Conservation (phyloP, 2,888 invertebrate species). For the Druceiella hillmani region DNA sequence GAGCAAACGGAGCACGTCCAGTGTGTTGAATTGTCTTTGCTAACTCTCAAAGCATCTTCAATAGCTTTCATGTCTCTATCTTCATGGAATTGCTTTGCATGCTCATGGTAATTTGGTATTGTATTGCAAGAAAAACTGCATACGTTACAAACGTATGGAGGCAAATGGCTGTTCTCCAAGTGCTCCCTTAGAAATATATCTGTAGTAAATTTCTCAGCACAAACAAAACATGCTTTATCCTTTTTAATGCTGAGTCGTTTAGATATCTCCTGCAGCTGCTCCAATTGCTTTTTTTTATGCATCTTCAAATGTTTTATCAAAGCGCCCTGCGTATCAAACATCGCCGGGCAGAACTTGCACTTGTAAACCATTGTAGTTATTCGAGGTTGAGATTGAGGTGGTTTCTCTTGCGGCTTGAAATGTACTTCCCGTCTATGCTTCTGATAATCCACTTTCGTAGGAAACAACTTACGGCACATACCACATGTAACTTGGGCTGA, state of each 20-base stretch:
- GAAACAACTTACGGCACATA: too few relatives aligned
- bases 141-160: conserved; percentile 40
- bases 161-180: conserved; percentile 41
- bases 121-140: too few relatives aligned
- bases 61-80: too few relatives aligned
- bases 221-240: conserved; percentile 41
- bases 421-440: too few relatives aligned
- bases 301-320: conserved; percentile 41
- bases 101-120: too few relatives aligned
- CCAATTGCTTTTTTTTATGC: conserved; percentile 45
- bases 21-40: too few relatives aligned
- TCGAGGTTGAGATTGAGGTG: too few relatives aligned
- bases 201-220: conserved; percentile 34
- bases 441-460: too few relatives aligned
- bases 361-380: conserved; percentile 37
- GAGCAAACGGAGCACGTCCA: too few relatives aligned
- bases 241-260: conserved; percentile 41
- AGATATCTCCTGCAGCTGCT: conserved; percentile 44
- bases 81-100: too few relatives aligned
- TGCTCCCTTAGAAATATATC: conserved; percentile 40
- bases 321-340: conserved; percentile 40
- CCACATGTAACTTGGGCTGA: conserved; percentile 27
- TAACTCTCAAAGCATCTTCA: too few relatives aligned
- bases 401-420: conserved; percentile 34
- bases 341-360: conserved; percentile 47